Base-by-base conservation (phyloP, 2,113 vertebrate genomes). In the Rynchops niger region DNA sequence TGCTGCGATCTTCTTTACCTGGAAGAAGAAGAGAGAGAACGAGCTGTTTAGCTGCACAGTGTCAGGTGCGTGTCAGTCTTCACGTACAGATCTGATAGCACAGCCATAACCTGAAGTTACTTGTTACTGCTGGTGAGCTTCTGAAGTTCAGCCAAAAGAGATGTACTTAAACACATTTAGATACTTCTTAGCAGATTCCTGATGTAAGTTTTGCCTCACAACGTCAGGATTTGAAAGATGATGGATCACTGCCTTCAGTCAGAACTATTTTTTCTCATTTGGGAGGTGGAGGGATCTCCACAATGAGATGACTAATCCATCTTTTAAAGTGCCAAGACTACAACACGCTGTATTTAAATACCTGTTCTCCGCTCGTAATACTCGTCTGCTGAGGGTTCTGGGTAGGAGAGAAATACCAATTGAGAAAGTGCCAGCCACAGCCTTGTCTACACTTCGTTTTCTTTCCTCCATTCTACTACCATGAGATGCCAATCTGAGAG, bases 1-100 rank as follows among this genome's bases (percentile, higher is more conserved):
- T 5, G 99, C 98, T 32, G 99, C 99, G 1, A 99, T 99, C 98
- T 98, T 98, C 98, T 99, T 99, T 74, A 99, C 99, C 99, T 99
- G 98, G 26, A 50, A 94, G 93, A 56, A 63, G 83, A 94, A 91
- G 53, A 96, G 84, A 96, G 84, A 94, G 66, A 91, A 90, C 1
- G 9, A 88, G 78, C 55, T 72, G n/a, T 82, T 91, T 76, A 95
- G 78, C 42, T 86, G 85, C 62, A 59, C 15, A 21, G 70, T 30
- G 7, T 65, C 53, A 15, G 70, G 69, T 84, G 53, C n/a, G 43
- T 67, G 90, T 90, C 70, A 62, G 17, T 36, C 42, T 73, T 95
- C 66, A 45, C 7, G 0, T 65, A 82, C 45, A 86, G 73, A 94
- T 94, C 85, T 92, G 92, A 96, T 90, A 90, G 85, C 36, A 70